Base-by-base conservation (phyloP, 1,140 invertebrate genomes). In the Akabosia matsudoensis region DNA sequence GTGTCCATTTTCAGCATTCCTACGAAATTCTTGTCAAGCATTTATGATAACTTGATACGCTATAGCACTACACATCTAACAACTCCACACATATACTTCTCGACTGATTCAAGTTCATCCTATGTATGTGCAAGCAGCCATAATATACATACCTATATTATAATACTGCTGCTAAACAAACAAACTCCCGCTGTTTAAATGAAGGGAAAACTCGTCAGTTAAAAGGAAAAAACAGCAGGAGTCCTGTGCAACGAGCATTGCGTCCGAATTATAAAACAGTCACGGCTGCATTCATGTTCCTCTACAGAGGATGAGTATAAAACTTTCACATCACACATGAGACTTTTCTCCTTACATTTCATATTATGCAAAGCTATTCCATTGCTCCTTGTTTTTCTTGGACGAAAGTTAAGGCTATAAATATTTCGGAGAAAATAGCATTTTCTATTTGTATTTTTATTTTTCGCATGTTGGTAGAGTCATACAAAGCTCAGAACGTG, bases 1-100 rank as follows among this genome's bases (percentile, higher is more conserved):
- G 61, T 67, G 61, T 67, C 61, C 61, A 67, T 31, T 67, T 61
- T 67, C 26, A 67, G 28, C 28, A 31, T 67, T 67, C 61, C 61
- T n/a, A n/a, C n/a, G 31, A 67, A 67, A 28, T 67, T 67, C 61
- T 67, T 67, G 61, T 67, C 24, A 67, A 30, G 31, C 61, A 67
- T 67, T 67, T 67, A 67, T 30, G 61, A 67, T 67, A n/a, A 22
- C 28, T 67, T 67, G 26, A 67, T 67, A 10, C 31, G 61, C n/a
- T 30, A 30, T 45, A 18, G 7, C 37, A 45, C n/a, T n/a, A n/a
- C n/a, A n/a, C n/a, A n/a, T n/a, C n/a, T n/a, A n/a, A n/a, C n/a
- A n/a, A n/a, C n/a, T n/a, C n/a, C n/a, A n/a, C n/a, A n/a, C n/a
- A n/a, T n/a, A n/a, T n/a, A n/a, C n/a, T n/a, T n/a, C n/a, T n/a